Evolutionary conservation across 2,797 vertebrate species (phyloP), one percentile per base, ranked within the genome.

Genomic region (Amphiprion clarkii): DNA sequence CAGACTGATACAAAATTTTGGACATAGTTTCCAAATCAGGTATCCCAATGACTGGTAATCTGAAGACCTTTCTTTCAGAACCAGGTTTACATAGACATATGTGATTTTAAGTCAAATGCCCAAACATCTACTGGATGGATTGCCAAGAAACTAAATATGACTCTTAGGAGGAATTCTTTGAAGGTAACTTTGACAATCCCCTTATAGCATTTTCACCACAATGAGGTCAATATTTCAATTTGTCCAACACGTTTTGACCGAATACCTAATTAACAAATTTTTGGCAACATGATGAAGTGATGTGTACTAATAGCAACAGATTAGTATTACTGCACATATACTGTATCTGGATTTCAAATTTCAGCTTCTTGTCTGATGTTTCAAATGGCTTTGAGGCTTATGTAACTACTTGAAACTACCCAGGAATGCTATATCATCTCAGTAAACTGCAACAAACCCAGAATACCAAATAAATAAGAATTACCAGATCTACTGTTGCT

Each of bases 401-500:
- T 52, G 3, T n/a, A 62, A 55, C 27, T 25, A 21, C 51, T 49
- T 80, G 8, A 68, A 58, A 67, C 31, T 55, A 46, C 53, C 33
- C 12, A 49, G 23, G 39, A 58, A 54, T 42, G 13, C 59, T 69
- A 17, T 54, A 14, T 52, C 51, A 82, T 73, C 23, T 46, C 5
- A 66, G 17, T 57, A 54, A 67, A 66, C 52, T 23, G 16, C 60
- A 51, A 33, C 39, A 31, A 71, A 42, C 40, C 46, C 39, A 57
- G 16, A 63, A 67, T 29, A 63, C 36, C 17, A 56, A 57, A 44
- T 44, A 72, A 55, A 59, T 5, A 65, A 36, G 17, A 29, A 25
- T 40, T 29, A 56, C 65, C 49, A 42, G 13, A 58, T 61, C n/a
- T 27, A 14, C 36, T 67, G n/a, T 62, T 84, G 52, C 58, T 76